Evolutionary conservation across 2,113 vertebrate species (phyloP).

Genomic region (Pseudorectes ferrugineus): DNA sequence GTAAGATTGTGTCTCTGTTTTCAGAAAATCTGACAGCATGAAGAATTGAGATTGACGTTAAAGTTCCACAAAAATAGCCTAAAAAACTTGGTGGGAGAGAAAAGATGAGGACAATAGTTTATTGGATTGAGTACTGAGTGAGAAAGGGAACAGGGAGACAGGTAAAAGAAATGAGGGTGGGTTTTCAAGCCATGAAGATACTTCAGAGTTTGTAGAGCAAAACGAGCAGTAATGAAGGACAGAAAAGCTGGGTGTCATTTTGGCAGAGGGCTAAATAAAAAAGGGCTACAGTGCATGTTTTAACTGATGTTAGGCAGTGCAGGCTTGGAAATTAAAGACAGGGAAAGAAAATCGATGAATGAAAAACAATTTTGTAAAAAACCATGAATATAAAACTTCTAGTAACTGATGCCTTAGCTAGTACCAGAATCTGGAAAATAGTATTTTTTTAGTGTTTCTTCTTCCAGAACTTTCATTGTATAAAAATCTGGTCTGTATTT

Average conservation of each 20-base stretch:
- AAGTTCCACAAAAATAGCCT: neutral
- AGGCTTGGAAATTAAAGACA: neutral
- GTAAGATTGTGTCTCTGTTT: neutral
- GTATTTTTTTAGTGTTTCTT: neutral
- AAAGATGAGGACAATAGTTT: neutral
- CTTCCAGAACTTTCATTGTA: neutral
- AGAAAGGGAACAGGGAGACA: neutral
- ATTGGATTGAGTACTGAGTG: neutral
- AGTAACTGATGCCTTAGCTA: neutral
- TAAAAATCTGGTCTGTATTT: constrained; percentile 3
- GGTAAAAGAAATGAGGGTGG: neutral
- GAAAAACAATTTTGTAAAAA: neutral
- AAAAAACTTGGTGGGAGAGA: neutral
- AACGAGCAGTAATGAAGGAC: neutral
- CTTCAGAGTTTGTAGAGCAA: neutral
- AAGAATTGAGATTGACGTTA: neutral
- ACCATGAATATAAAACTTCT: neutral
- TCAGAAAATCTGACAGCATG: constrained; percentile 22
- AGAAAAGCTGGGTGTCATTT: neutral
- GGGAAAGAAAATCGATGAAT: neutral
- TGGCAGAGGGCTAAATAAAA: neutral
- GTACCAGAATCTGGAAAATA: neutral
- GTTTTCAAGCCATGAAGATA: neutral
- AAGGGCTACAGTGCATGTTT: neutral
- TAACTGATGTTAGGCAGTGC: constrained; percentile 13